phyloP scores from a whole-genome alignment of 2,888 invertebrate species.

The Sinelater perroti region DNA sequence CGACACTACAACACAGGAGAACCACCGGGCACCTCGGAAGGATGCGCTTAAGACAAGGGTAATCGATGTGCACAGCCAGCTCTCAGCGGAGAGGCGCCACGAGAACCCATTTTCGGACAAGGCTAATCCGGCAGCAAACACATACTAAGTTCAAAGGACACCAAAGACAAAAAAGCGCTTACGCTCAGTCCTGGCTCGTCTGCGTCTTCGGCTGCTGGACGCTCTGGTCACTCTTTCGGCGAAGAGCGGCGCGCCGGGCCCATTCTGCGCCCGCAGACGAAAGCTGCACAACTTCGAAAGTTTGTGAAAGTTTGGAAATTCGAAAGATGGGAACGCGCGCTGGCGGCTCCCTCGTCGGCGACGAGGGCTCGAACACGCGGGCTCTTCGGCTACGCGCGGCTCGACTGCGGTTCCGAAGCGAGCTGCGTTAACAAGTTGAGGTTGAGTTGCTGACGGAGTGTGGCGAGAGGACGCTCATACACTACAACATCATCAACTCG shows the following conservation, averaged over 20 bases:
- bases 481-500: conserved; percentile 28
- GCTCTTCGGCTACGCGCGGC: too few relatives aligned
- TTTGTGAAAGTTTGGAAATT: conserved; percentile 8
- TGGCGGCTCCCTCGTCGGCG: too few relatives aligned
- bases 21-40: conserved; percentile 30
- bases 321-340: too few relatives aligned
- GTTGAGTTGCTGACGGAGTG: conserved; percentile 12
- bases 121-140: conserved; percentile 32
- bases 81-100: conserved; percentile 2
- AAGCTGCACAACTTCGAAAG: conserved; percentile 10
- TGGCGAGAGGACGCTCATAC: conserved; percentile 8
- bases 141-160: conserved; percentile 22
- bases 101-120: conserved; percentile 31
- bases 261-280: conserved; percentile 1
- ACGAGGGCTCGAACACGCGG: too few relatives aligned
- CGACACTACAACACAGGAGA: conserved; percentile 31
- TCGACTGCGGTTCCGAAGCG: too few relatives aligned
- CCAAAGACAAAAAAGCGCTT: conserved; percentile 13
- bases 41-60: conserved; percentile 16
- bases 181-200: conserved; percentile 16
- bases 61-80: conserved; percentile 11
- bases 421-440: conserved; percentile 27
- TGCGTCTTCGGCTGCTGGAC: too few relatives aligned
- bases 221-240: background rate
- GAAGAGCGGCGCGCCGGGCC: background rate